These are phyloP conservation scores for Centroberyx gerrardi DNA, from an alignment of 2,797 vertebrate species.

Conservation along the genomic window DNA sequence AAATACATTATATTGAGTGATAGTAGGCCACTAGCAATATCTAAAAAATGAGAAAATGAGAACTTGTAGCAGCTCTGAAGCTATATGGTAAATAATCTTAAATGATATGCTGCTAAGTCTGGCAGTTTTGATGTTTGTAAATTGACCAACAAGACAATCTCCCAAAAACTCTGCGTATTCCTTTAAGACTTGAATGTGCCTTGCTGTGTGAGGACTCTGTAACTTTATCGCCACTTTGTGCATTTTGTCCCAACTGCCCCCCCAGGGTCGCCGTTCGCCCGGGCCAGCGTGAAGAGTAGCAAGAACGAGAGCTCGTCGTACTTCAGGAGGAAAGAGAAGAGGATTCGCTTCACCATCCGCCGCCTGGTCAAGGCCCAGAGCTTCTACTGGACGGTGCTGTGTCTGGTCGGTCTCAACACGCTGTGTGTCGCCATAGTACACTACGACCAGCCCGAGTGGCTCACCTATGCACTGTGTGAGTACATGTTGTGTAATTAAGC, in stretches of 20 bases:
- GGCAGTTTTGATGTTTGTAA: no score
- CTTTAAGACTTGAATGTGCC: neutral
- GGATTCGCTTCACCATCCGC: slow-evolving; percentile 95
- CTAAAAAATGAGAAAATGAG: no score
- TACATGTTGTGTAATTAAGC: slow-evolving; percentile 31
- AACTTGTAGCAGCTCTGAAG: no score
- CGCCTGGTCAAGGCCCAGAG: slow-evolving; percentile 97
- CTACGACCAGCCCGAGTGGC: slow-evolving; percentile 94
- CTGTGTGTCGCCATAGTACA: slow-evolving; percentile 97
- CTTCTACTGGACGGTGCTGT: slow-evolving; percentile 97
- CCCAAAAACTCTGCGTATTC: neutral
- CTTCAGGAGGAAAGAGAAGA: slow-evolving; percentile 95
- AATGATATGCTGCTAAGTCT: no score
- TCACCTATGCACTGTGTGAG: slow-evolving; percentile 94
- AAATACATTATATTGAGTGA: no score
- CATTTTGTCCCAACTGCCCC: slow-evolving; percentile 75
- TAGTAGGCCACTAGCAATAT: no score
- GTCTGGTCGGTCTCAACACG: slow-evolving; percentile 95
- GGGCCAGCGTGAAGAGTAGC: slow-evolving; percentile 92
- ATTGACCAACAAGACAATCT: neutral
- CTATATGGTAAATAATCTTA: no score
- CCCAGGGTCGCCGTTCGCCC: slow-evolving; percentile 93
- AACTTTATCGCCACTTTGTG: slow-evolving; percentile 57
- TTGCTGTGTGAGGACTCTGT: neutral
- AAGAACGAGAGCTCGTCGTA: slow-evolving; percentile 95